Conservation (phyloP, 2,797 vertebrate species). For the Cirrhinus mrigala region DNA sequence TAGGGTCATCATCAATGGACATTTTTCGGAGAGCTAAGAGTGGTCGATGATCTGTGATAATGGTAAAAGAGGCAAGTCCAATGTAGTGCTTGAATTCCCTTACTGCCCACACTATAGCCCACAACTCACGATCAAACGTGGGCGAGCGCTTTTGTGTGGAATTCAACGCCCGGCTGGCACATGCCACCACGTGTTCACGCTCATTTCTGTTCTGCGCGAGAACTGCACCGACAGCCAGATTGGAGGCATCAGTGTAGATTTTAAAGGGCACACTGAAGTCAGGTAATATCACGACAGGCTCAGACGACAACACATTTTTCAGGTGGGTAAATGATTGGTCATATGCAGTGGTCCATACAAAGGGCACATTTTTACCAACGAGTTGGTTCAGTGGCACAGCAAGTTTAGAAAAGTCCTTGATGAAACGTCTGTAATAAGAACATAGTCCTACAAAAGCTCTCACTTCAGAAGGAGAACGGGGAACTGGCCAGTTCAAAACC, state of each 20-base stretch:
- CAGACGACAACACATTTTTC: neutral
- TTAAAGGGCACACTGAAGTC: conserved; percentile 36
- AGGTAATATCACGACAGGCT: neutral
- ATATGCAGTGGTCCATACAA: neutral
- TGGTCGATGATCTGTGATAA: conserved; percentile 51
- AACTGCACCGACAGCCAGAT: neutral
- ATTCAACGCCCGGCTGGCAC: conserved; percentile 26
- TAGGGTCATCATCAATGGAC: conserved; percentile 50
- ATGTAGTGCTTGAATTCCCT: conserved; percentile 32
- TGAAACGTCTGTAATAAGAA: conserved; percentile 53
- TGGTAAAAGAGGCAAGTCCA: conserved; percentile 31
- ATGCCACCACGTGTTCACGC: neutral
- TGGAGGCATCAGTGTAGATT: neutral
- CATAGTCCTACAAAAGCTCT: conserved; percentile 53
- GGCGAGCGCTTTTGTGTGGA: neutral
- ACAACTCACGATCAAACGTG: conserved; percentile 24
- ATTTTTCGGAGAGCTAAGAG: conserved; percentile 21
- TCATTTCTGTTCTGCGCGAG: conserved; percentile 5
- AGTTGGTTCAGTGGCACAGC: conserved; percentile 34
- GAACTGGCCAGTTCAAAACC: conserved; percentile 40
- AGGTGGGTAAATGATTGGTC: conserved; percentile 1
- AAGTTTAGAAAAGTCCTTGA: conserved; percentile 25
- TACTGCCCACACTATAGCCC: neutral
- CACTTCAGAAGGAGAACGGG: conserved; percentile 17
- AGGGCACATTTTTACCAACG: conserved; percentile 35